Evolutionary conservation across 2,113 vertebrate species (phyloP).

Genomic region (Fukomys damarensis): DNA sequence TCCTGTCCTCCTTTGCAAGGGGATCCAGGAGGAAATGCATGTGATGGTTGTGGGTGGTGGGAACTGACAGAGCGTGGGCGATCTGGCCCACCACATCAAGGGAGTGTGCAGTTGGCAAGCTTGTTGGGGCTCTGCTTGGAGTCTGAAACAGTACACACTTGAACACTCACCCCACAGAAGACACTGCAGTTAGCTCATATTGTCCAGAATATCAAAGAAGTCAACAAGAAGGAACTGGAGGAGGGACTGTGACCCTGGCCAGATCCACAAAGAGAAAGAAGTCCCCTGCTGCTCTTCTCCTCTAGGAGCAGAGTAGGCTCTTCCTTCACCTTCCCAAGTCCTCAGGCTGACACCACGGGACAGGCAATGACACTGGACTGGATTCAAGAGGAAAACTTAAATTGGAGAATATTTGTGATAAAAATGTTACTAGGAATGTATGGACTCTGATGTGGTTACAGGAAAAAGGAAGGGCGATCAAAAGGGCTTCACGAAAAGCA

Average conservation of each 20-base stretch:
- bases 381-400: neutral
- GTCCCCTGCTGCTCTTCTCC: rapidly evolving
- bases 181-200: neutral
- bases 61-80: neutral
- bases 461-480: neutral
- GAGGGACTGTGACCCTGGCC: neutral
- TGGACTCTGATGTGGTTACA: neutral
- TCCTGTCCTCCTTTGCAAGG: neutral
- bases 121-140: neutral
- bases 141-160: neutral
- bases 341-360: neutral
- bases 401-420: neutral
- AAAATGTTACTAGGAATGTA: neutral
- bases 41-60: rapidly evolving
- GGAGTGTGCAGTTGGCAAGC: neutral
- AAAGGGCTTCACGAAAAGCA: neutral
- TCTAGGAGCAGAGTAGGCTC: neutral
- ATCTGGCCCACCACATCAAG: neutral
- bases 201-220: neutral
- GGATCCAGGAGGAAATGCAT: neutral
- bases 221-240: neutral
- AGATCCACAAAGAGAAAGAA: neutral
- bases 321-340: neutral
- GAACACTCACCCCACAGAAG: neutral
- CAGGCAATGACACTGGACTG: neutral